phyloP scores from a whole-genome alignment of 2,113 vertebrate genomes.

The Notarius quadriscutis region DNA sequence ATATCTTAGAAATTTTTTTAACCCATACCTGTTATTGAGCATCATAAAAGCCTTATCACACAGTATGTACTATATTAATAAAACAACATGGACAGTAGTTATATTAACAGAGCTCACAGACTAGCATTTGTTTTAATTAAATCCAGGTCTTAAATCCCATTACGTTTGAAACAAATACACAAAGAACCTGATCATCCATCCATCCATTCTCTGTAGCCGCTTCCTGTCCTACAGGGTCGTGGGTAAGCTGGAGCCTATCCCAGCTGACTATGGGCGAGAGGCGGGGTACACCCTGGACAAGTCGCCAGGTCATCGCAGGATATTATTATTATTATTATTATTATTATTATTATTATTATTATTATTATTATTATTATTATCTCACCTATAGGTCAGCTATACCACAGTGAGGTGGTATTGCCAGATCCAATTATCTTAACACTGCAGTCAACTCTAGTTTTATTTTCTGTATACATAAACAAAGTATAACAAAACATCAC shows the following conservation, averaged over 20 bases:
- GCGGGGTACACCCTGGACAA: too few relatives aligned
- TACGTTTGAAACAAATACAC: neutral
- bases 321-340: too few relatives aligned
- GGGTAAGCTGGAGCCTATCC: too few relatives aligned
- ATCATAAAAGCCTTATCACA: neutral
- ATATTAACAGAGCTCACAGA: neutral
- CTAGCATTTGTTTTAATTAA: neutral
- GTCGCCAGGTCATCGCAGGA: too few relatives aligned
- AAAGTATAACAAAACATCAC: neutral
- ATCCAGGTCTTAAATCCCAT: neutral
- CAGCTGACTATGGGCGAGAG: too few relatives aligned
- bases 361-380: neutral
- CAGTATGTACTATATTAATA: neutral
- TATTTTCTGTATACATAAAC: neutral
- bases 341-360: too few relatives aligned
- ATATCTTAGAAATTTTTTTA: neutral
- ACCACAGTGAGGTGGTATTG: neutral
- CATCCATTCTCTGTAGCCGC: too few relatives aligned
- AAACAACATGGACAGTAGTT: neutral
- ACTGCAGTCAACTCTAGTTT: neutral
- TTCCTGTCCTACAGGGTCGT: too few relatives aligned
- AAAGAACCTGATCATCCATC: neutral
- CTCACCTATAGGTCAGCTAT: neutral
- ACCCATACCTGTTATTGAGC: neutral
- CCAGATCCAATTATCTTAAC: neutral